These are phyloP conservation scores for Chaenodraco wilsoni DNA, from an alignment of 2,797 vertebrate species.

Conservation along the genomic window DNA sequence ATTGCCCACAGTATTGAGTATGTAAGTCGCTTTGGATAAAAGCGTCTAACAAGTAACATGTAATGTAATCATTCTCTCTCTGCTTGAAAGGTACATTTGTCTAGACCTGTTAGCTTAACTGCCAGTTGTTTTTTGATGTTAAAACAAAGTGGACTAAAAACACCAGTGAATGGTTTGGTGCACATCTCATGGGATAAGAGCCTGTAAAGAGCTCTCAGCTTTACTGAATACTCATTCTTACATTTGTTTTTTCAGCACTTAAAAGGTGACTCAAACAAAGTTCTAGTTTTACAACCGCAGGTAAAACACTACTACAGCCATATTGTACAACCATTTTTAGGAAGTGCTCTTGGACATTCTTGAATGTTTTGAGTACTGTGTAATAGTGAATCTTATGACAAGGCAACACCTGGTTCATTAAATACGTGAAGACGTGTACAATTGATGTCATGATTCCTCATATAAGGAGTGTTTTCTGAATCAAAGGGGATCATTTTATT, in stretches of 20 bases:
- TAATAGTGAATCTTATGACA: background rate
- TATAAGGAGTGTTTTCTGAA: background rate
- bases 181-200: background rate
- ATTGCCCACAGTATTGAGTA: too few species aligned
- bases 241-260: slow-evolving; percentile 13
- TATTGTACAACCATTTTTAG: background rate
- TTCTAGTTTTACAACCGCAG: background rate
- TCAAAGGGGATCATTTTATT: background rate
- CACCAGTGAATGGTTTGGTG: slow-evolving; percentile 5
- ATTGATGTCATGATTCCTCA: too few species aligned
- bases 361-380: background rate
- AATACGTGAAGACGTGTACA: too few species aligned
- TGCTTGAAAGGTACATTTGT: background rate
- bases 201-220: slow-evolving; percentile 25
- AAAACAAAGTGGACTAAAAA: slow-evolving; percentile 23
- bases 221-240: slow-evolving; percentile 14
- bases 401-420: background rate
- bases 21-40: too few species aligned
- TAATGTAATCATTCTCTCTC: background rate
- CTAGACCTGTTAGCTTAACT: background rate
- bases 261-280: slow-evolving; percentile 6
- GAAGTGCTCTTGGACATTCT: slow-evolving; percentile 1
- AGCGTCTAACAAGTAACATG: too few species aligned
- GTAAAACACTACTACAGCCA: background rate
- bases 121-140: slow-evolving; percentile 7